Evolutionary conservation across 2,888 invertebrate genomes (phyloP), one percentile per base, ranked within the genome.

Genomic region (Ectropis crepuscularia): DNA sequence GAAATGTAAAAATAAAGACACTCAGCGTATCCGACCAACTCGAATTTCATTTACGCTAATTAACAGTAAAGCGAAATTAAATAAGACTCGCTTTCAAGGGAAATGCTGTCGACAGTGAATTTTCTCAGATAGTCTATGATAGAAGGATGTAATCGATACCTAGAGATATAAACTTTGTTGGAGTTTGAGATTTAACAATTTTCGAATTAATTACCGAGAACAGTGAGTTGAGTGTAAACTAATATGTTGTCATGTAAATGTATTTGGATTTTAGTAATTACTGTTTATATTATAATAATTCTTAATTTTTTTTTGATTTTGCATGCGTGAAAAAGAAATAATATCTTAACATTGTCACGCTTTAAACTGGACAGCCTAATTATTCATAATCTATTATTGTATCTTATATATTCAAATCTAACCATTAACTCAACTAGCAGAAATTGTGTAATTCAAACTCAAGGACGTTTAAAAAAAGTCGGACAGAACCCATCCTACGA

Each of bases 1-100:
- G 62, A 65, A 60, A 65, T 46, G 57, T 67, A 66, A 68, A 71
- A 73, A 73, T 70, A 72, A 28, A 65, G 43, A 62, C 65, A 58
- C 53, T 53, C 10, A 55, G 58, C 58, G 55, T 54, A 57, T 55
- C 50, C 9, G 51, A 53, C 49, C 57, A 57, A 43, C 51, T 70
- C 60, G 37, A 64, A 61, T 69, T 72, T 68, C 66, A 64, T 68
- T 67, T 50, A 49, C 49, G 37, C 55, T 68, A 62, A 64, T 69
- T 68, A 60, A 49, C 60, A 53, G 51, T 57, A 16, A 65, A 67
- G 55, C 49, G 51, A 60, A 64, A 62, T 61, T 61, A 53, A 61
- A 67, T 58, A 47, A 55, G 51, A 57, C 48, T 57, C 9, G 46
- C 11, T 0, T 61, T 57, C 59, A 53, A 54, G 12, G n/a, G 28